Conservation (phyloP, 2,888 invertebrate genomes). For the Nesidiocoris tenuis region DNA sequence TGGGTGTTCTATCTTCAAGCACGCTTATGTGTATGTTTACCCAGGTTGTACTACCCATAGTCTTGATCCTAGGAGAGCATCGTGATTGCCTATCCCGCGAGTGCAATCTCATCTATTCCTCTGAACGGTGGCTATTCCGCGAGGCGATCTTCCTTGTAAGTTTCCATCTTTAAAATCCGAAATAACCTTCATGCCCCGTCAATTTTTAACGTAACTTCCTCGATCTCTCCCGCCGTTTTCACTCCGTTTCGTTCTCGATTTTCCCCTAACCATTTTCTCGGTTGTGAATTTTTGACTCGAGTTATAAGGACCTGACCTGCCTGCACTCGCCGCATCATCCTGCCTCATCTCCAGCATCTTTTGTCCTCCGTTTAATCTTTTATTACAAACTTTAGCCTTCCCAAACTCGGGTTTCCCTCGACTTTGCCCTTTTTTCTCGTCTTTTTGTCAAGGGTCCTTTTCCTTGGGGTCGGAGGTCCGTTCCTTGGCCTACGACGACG, state of each 20-base stretch:
- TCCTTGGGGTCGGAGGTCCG: conserved; percentile 2
- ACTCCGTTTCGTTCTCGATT: conserved; percentile 15
- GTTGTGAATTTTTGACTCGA: conserved; percentile 36
- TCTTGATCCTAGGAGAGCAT: neutral
- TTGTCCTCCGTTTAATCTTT: conserved; percentile 32
- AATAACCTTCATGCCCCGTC: conserved; percentile 7
- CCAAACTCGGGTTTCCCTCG: neutral
- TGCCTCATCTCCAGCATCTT: neutral
- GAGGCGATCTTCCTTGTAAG: neutral
- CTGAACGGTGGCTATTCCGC: neutral
- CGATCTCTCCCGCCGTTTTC: conserved; percentile 3
- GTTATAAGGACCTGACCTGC: conserved; percentile 30
- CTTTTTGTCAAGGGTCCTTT: conserved; percentile 1
- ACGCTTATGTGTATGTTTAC: no score
- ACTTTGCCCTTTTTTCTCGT: neutral
- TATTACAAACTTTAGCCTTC: neutral
- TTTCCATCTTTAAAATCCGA: conserved; percentile 15
- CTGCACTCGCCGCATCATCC: neutral
- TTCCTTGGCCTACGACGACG: neutral
- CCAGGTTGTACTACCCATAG: no score
- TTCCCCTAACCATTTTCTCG: conserved; percentile 11
- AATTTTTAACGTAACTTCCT: conserved; percentile 13
- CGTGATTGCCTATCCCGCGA: neutral
- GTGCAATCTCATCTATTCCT: neutral
- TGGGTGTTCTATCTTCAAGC: no score